Evolutionary conservation across 2,797 vertebrate genomes (phyloP).

Genomic region (Crypturellus tataupa): DNA sequence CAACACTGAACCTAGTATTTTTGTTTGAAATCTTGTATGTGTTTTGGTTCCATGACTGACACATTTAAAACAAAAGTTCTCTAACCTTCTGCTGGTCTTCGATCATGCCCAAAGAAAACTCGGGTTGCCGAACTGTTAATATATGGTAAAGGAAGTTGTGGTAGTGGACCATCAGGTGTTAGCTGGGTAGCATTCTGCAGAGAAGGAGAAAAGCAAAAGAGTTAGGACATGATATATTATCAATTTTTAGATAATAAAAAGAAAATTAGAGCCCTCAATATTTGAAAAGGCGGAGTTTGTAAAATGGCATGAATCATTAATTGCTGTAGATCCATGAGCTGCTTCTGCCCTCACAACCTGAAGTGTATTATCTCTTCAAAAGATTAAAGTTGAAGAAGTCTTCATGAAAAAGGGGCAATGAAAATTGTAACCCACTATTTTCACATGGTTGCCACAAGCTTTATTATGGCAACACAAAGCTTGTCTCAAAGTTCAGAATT

Average conservation of each 20-base stretch:
- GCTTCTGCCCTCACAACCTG: background rate
- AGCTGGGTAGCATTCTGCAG: constrained; percentile 87
- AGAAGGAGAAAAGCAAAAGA: background rate
- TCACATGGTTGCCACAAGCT: background rate
- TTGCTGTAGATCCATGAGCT: background rate
- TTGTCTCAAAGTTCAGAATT: background rate
- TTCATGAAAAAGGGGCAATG: background rate
- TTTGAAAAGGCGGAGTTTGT: background rate
- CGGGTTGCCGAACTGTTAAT: constrained; percentile 92
- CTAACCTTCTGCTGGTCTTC: constrained; percentile 93
- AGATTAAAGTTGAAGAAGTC: background rate
- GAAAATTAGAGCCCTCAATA: background rate
- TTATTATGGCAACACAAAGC: background rate
- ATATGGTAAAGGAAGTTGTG: constrained; percentile 93
- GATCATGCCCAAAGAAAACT: constrained; percentile 95
- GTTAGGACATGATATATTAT: background rate
- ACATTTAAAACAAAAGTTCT: background rate
- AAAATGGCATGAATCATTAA: background rate
- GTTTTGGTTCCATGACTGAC: background rate
- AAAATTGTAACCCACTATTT: background rate
- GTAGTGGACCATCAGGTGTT: constrained; percentile 83
- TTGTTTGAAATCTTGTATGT: background rate
- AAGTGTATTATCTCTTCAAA: background rate
- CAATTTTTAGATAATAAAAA: background rate
- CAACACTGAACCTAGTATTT: too few relatives aligned